Evolutionary conservation across 2,797 vertebrate genomes (phyloP), one percentile per base, ranked within the genome.

Genomic region (Darevskia nairensis): DNA sequence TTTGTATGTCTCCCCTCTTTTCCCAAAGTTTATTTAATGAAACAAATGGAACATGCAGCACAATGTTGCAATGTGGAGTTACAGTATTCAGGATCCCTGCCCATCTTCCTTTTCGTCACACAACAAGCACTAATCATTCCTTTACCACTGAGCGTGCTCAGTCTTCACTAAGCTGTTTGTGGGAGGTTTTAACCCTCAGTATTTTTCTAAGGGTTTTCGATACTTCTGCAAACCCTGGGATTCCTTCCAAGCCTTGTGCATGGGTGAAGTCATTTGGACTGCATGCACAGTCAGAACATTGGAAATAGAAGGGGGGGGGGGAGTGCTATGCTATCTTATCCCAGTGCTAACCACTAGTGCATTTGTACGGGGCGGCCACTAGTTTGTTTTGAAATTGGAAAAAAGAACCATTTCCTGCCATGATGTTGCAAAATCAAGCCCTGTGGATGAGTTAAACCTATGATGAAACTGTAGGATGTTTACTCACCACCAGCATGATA

Each of bases 381-480:
- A 64, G 61, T 64, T 64, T 64, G 61, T 19, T 64, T 64, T 64
- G 61, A 64, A 32, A 72, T 15, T 72, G n/a, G 71, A 72, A 35
- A 32, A 72, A 72, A 32, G 13, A 32, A 32, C 15, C 71, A 68
- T 86, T 41, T 89, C 78, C 64, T 85, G 44, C 11, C 29, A 17
- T 27, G 27, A 50, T 82, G 59, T 85, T 86, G 61, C 84, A 82
- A 82, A 69, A 68, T 86, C n/a, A 15, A 55, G 55, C 17, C 32
- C 25, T 17, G 21, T 80, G 83, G 76, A 66, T 72, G 69, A 35
- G 44, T 64, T 46, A 72, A 86, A 41, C 44, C 79, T 59, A 23
- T 82, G 79, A 69, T 41, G 50, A 76, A 69, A 27, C 61, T 39
- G 69, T 55, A 74, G 78, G 41, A 39, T 75, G 84, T 13, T 89